These are phyloP conservation scores for Hofmannophila pseudospretella DNA, from an alignment of 2,888 invertebrate species.

Conservation along the genomic window DNA sequence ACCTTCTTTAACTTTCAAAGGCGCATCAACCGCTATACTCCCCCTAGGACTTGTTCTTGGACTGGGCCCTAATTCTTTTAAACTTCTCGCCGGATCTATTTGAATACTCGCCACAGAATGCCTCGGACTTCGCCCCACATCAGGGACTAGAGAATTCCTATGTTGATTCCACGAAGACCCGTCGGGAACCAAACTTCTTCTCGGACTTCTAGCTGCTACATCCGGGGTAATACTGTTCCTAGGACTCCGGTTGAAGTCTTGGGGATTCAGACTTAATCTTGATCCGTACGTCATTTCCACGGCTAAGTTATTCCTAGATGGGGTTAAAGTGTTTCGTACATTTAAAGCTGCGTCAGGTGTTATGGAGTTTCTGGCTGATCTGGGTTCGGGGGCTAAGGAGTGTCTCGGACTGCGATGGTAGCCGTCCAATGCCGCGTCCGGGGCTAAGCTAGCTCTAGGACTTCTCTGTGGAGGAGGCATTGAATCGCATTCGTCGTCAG, in stretches of 20 bases:
- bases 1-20: constrained; percentile 64
- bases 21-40: constrained; percentile 65
- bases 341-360: constrained; percentile 78
- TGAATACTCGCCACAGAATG: constrained; percentile 75
- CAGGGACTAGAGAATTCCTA: constrained; percentile 78
- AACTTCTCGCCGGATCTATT: constrained; percentile 58
- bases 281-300: constrained; percentile 77
- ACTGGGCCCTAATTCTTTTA: constrained; percentile 71
- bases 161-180: constrained; percentile 76
- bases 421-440: constrained; percentile 69
- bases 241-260: constrained; percentile 72
- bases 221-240: constrained; percentile 71
- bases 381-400: constrained; percentile 73
- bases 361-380: constrained; percentile 80
- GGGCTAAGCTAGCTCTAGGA: constrained; percentile 78
- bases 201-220: constrained; percentile 72
- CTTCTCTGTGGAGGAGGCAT: constrained; percentile 61
- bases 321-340: constrained; percentile 73
- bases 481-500: constrained; percentile 75
- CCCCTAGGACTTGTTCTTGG: constrained; percentile 79
- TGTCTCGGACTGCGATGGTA: constrained; percentile 77
- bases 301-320: constrained; percentile 79
- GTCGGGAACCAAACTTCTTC: constrained; percentile 80
- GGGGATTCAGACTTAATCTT: constrained; percentile 76
- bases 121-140: constrained; percentile 78